Percentiles rank a stretch among this genome's conserved stretches.
Conservation (phyloP, 2,888 invertebrate genomes). For the Danaus chrysippus region DNA sequence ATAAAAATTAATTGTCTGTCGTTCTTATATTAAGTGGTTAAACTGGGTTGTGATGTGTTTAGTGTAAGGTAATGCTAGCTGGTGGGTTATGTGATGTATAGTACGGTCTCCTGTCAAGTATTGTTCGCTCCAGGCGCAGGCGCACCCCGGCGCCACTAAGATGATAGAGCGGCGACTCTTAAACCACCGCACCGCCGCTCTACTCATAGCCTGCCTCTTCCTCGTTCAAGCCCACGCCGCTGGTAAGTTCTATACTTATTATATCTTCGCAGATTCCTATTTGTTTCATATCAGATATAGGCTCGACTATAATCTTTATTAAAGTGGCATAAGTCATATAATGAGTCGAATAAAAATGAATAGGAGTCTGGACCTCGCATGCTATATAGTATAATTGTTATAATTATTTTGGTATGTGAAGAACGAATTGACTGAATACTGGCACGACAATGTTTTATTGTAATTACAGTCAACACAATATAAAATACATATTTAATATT, state of each 20-base stretch:
- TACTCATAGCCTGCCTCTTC: constrained; percentile 69
- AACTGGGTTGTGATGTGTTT: constrained; percentile 79
- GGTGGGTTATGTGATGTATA: constrained; percentile 49
- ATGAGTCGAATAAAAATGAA: constrained; percentile 33
- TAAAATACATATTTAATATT: constrained; percentile 12
- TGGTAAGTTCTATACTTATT: constrained; percentile 54
- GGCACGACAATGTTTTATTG: constrained; percentile 21
- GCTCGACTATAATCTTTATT: not conserved
- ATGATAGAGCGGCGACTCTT: constrained; percentile 74
- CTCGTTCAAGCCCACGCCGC: constrained; percentile 70
- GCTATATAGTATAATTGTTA: constrained; percentile 31
- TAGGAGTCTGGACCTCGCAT: constrained; percentile 39
- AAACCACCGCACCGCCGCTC: constrained; percentile 70
- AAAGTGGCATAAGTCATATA: constrained; percentile 6
- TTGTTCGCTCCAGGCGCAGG: constrained; percentile 59
- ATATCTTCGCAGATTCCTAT: constrained; percentile 25
- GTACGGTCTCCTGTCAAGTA: constrained; percentile 62
- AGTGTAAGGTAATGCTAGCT: constrained; percentile 55
- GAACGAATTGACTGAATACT: constrained; percentile 47
- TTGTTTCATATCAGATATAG: constrained; percentile 22
- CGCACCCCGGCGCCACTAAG: constrained; percentile 76
- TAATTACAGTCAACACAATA: constrained; percentile 19
- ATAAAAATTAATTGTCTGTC: constrained; percentile 19
- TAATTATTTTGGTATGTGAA: constrained; percentile 37
- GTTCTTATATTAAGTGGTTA: constrained; percentile 62